phyloP scores from a whole-genome alignment of 2,888 invertebrate species.

The Petrophora chlorosata region DNA sequence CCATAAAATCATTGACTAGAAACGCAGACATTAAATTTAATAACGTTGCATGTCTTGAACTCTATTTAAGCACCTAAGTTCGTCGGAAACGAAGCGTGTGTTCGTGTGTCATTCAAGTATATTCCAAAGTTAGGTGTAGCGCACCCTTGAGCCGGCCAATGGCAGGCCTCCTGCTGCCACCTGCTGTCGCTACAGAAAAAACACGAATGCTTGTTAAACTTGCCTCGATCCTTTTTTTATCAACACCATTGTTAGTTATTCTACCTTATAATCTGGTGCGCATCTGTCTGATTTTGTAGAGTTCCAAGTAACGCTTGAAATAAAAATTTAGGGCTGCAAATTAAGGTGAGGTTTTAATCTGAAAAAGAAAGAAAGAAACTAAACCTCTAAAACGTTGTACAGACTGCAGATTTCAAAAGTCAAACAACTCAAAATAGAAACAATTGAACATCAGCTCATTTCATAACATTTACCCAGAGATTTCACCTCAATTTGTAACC shows the following conservation, averaged over 20 bases:
- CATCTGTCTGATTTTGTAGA: constrained; percentile 32
- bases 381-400: too few species aligned
- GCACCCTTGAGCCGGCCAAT: constrained; percentile 49
- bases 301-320: constrained; percentile 4
- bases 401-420: too few species aligned
- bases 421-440: constrained; percentile 1
- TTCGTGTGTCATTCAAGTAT: constrained; percentile 44
- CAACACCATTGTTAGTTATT: constrained; percentile 34
- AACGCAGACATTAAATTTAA: constrained; percentile 25
- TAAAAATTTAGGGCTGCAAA: too few species aligned
- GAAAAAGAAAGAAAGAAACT: too few species aligned
- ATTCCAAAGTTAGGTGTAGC: constrained; percentile 46
- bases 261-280: constrained; percentile 34
- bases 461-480: constrained; percentile 11
- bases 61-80: constrained; percentile 25
- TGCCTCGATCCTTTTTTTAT: constrained; percentile 34
- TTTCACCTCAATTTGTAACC: constrained; percentile 34
- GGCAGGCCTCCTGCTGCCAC: constrained; percentile 38
- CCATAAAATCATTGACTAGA: constrained; percentile 29
- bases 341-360: too few species aligned
- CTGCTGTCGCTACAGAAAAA: constrained; percentile 41
- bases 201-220: constrained; percentile 36
- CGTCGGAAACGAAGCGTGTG: constrained; percentile 35
- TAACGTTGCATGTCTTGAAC: constrained; percentile 29
- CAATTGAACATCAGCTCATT: constrained; percentile 15